Evolutionary conservation across 2,113 vertebrate species (phyloP).

Genomic region (Pagrus major): DNA sequence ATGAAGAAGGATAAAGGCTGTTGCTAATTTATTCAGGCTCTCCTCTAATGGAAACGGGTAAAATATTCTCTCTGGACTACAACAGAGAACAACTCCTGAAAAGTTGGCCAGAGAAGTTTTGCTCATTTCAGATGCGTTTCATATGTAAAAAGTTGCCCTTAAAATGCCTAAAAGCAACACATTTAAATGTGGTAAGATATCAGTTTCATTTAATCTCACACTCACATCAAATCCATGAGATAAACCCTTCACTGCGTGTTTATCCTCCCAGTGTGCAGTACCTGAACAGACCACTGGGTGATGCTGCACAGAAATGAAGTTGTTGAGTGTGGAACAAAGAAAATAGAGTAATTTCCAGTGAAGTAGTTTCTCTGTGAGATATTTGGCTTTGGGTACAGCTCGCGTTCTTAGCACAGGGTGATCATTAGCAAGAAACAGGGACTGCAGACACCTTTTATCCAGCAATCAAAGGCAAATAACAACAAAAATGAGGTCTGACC

Average conservation of each 20-base stretch:
- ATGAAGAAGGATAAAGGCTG: conserved; percentile 62
- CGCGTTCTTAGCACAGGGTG: conserved; percentile 19
- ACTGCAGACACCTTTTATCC: conserved; percentile 53
- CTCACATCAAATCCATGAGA: conserved; percentile 59
- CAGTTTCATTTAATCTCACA: conserved; percentile 64
- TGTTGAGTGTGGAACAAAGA: conserved; percentile 68
- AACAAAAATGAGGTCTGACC: conserved; percentile 68
- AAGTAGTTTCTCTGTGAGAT: conserved; percentile 63
- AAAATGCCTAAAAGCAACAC: conserved; percentile 61
- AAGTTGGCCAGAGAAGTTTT: conserved; percentile 61
- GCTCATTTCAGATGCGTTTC: conserved; percentile 63
- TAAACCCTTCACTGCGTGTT: conserved; percentile 19
- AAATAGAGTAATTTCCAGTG: conserved; percentile 60
- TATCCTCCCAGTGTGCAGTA: conserved; percentile 36
- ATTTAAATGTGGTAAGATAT: conserved; percentile 61
- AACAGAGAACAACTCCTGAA: conserved; percentile 43
- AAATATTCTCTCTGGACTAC: conserved; percentile 70
- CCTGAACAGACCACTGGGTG: conserved; percentile 49
- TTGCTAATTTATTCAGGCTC: conserved; percentile 60
- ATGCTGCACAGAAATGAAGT: conserved; percentile 51
- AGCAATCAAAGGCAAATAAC: conserved; percentile 62
- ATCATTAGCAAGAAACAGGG: conserved; percentile 53
- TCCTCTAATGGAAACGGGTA: conserved; percentile 51
- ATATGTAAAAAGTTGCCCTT: conserved; percentile 52
- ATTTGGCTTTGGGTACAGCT: conserved; percentile 54